Base-by-base conservation (phyloP, 2,888 invertebrate genomes). In the Tetragonisca angustula region DNA sequence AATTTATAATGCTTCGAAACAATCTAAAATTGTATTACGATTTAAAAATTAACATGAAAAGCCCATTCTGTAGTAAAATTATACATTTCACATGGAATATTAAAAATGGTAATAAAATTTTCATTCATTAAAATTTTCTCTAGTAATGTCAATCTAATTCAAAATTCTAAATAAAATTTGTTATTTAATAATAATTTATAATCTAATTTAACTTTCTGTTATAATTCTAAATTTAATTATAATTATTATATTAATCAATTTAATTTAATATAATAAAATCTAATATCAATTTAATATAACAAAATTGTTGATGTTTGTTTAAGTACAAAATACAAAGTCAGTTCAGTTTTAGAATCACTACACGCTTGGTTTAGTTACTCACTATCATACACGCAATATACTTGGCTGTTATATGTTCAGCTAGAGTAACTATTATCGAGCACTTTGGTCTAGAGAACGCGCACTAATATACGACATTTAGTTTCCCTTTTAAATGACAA, bases 371-470 rank as follows among this genome's bases (percentile, higher is more conserved):
- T 36, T n/a, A 50, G 74, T 71, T 79, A 62, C 70, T 65, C 65
- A 70, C 36, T 52, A 36, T 24, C 54, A 49, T 56, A 17, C 15
- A 11, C 11, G 61, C n/a, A 24, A 64, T 19, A n/a, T 15, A 56
- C 72, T n/a, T 32, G 56, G 17, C 24, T n/a, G n/a, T 32, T n/a
- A 32, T 21, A 49, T 15, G 50, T 15, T 13, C 15, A 50, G 1
- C 9, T 32, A 64, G 56, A 72, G 75, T 27, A 84, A 79, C 78
- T 79, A 85, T 86, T 89, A 90, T 86, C 67, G 64, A 62, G 76
- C 77, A 65, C 64, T 71, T 71, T 74, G 73, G 27, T 27, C 27
- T 27, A 27, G 27, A 36, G 64, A 68, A 49, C 49, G 27, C 50
- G 82, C 79, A 69, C 68, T 75, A 69, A 59, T 64, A 52, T 77